Conservation (phyloP, 2,113 vertebrate genomes). For the Alectura lathami region DNA sequence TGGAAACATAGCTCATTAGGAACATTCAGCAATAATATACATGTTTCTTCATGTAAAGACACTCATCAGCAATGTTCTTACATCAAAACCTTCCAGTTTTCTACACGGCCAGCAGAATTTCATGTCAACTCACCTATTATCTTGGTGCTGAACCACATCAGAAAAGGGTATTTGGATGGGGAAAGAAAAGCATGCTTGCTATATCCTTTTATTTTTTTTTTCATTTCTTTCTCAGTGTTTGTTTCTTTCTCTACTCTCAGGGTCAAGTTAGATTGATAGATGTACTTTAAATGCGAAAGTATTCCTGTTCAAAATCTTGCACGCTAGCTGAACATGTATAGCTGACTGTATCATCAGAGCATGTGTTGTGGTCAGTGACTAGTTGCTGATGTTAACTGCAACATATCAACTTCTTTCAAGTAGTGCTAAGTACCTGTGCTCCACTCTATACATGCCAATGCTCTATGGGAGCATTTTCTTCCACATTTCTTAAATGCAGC, state of each 20-base stretch:
- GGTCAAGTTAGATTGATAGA: not conserved
- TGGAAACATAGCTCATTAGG: not conserved
- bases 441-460: not conserved
- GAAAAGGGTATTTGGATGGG: not conserved
- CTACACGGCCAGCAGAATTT: not conserved
- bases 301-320: not conserved
- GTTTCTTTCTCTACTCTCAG: not conserved
- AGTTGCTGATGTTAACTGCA: not conserved
- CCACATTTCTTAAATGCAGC: constrained; percentile 9
- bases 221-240: not conserved
- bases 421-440: not conserved
- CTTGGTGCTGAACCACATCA: not conserved
- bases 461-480: not conserved
- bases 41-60: not conserved
- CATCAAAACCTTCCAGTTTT: not conserved
- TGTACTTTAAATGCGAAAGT: not conserved
- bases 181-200: not conserved
- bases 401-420: not conserved
- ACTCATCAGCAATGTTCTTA: not conserved
- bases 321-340: not conserved
- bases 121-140: not conserved
- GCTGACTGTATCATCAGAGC: not conserved
- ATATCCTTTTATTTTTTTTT: not conserved
- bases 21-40: not conserved
- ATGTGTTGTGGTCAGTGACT: not conserved